Base-by-base conservation (phyloP, 2,113 vertebrate genomes). In the Pipra filicauda region DNA sequence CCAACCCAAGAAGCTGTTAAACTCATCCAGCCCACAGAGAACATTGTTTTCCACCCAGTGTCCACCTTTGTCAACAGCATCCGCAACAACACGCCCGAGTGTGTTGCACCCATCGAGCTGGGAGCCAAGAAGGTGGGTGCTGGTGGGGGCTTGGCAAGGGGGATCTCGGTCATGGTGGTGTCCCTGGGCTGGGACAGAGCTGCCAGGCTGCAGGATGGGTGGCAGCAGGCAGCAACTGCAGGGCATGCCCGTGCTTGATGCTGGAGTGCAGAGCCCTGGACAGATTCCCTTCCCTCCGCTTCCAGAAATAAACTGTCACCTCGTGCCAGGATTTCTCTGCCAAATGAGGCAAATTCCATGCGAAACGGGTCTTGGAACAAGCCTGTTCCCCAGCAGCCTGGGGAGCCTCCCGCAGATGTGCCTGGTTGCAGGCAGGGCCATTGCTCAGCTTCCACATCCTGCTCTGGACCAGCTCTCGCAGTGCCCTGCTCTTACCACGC, bases 1-100 rank as follows among this genome's bases (percentile, higher is more conserved):
- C 98, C 98, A 46, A 98, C 97, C n/a, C 95, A 97, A 39, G 99
- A 99, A 90, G 99, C 99, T 1, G 61, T 99, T 72, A 98, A 98
- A 75, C 94, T 99, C 73, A 99, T 99, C 51, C 97, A 97, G 76
- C 97, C 99, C 43, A 98, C 98, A 7, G 98, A 99, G 86, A 98
- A 97, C 55, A 91, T 99, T 57, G 95, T 97, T 43, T 99, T 98
- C 97, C 99, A 99, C 88, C 98, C 99, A 0, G 99, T 99, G 17
- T 99, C 99, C 20, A 92, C 98, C 4, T 46, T 99, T 8, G 99
- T 99, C 88, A 99, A 99, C 97, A 99, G 98, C 39, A 95, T 98
- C 1, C 97, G 98, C 69, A 99, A 99, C 97, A 98, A 99, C 89
- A 83, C 97, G 3, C 98, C 98, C 0, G 97, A 99, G 93, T 99